phyloP scores from a whole-genome alignment of 2,113 vertebrate genomes.

The Stomatorhinus ivindoensis region DNA sequence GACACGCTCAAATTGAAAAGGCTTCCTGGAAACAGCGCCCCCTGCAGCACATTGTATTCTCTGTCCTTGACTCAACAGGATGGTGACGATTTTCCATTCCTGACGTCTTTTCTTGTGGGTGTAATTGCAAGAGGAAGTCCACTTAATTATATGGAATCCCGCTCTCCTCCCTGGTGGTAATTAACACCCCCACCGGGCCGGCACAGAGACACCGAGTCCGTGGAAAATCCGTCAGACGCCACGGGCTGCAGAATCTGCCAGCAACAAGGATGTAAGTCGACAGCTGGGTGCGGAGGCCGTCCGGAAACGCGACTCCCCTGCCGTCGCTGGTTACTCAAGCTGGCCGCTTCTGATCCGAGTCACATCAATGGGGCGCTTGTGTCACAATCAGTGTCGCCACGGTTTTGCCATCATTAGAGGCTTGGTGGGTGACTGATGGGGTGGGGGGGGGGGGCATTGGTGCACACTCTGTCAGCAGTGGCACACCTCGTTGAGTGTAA shows the following conservation, averaged over 20 bases:
- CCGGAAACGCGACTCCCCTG: neutral
- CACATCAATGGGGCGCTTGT: slow-evolving; percentile 20
- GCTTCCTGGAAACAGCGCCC: neutral
- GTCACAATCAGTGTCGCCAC: slow-evolving; percentile 22
- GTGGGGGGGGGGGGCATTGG: neutral
- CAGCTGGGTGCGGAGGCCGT: neutral
- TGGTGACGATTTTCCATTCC: neutral
- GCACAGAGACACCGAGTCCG: slow-evolving; percentile 33
- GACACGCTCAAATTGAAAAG: neutral
- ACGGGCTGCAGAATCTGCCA: slow-evolving; percentile 38
- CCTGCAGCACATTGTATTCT: neutral
- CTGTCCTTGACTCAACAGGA: neutral
- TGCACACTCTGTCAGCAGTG: neutral
- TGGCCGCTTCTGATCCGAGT: slow-evolving; percentile 15
- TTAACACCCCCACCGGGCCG: slow-evolving; percentile 37
- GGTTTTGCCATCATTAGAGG: neutral
- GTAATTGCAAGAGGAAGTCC: neutral
- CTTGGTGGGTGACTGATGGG: neutral
- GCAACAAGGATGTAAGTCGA: slow-evolving; percentile 36
- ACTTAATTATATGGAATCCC: neutral
- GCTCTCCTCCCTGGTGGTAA: slow-evolving; percentile 35
- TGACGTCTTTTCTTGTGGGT: neutral
- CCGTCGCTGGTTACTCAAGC: neutral
- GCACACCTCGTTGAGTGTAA: neutral
- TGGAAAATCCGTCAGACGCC: slow-evolving; percentile 25